Percentiles rank a stretch among this genome's conserved stretches.
Conservation (phyloP, 1,140 invertebrate genomes). For the Melanaphis sacchari region DNA sequence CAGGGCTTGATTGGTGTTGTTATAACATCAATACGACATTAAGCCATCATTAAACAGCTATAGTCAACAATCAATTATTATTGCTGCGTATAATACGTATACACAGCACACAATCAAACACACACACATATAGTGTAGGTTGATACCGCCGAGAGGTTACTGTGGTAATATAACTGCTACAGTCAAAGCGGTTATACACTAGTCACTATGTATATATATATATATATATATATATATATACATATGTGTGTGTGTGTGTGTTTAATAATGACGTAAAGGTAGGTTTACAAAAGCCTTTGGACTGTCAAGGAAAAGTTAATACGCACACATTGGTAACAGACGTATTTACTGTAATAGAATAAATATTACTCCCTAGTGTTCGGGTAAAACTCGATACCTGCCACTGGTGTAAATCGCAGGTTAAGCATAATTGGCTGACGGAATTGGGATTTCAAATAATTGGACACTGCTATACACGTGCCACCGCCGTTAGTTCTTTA, state of each 20-base stretch:
- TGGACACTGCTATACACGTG: neutral
- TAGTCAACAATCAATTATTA: neutral
- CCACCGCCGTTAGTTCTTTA: neutral
- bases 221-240: neutral
- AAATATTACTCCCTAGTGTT: neutral
- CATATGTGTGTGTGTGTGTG: too few relatives aligned
- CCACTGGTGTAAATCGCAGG: neutral
- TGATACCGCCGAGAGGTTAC: neutral
- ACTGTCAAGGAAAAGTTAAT: constrained; percentile 7
- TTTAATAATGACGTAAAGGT: constrained; percentile 4
- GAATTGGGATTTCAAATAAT: neutral
- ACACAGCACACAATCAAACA: neutral
- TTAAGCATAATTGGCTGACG: neutral
- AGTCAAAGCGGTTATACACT: neutral
- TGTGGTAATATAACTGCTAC: neutral
- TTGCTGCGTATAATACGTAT: neutral
- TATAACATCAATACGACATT: constrained; percentile 23
- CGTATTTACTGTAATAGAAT: neutral
- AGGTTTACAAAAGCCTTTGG: neutral
- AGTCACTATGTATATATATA: too few relatives aligned
- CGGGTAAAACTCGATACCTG: neutral
- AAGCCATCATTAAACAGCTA: constrained; percentile 26
- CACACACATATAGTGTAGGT: neutral
- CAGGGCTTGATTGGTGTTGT: neutral
- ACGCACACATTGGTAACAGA: neutral